Base-by-base conservation (phyloP, 2,888 invertebrate genomes). In the Trypoxylon attenuatum region DNA sequence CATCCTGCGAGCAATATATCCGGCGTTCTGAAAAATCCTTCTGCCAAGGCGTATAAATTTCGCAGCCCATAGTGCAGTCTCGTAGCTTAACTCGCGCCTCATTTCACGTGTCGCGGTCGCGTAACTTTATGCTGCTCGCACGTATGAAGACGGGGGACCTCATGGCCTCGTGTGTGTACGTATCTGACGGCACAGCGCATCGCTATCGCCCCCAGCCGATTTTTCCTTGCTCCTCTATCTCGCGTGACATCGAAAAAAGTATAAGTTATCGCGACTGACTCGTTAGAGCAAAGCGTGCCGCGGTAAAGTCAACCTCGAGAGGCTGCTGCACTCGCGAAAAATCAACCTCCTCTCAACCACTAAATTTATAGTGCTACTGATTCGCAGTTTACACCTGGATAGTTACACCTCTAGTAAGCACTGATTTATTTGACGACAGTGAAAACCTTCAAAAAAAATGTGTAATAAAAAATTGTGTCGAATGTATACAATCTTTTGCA, bases 51-150 rank as follows among this genome's bases (percentile, higher is more conserved):
- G n/a, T n/a, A n/a, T n/a, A n/a, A n/a, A n/a, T n/a, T n/a, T n/a
- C n/a, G n/a, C n/a, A n/a, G n/a, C n/a, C n/a, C n/a, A n/a, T n/a
- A n/a, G n/a, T n/a, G n/a, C n/a, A n/a, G n/a, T n/a, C n/a, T n/a
- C n/a, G n/a, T n/a, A n/a, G n/a, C n/a, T n/a, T n/a, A n/a, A n/a
- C n/a, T n/a, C n/a, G n/a, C n/a, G 13, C 59, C 42, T 52, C 57
- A 59, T 62, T 67, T 62, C 67, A 62, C 66, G 62, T 69, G 67
- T 67, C 67, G 63, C 43, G 29, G 57, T 39, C 63, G 6, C 56
- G 67, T 63, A 54, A 68, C 63, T 63, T 70, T 63, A n/a, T n/a
- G n/a, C n/a, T 68, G 68, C 60, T 38, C 56, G 56, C 43, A 16
- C 52, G 47, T 38, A 59, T 47, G 54, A 51, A 57, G 50, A 63